These are phyloP conservation scores for Stichodactyla mertensii DNA, from an alignment of 64 coral and sea anemone genomes.

Conservation along the genomic window DNA sequence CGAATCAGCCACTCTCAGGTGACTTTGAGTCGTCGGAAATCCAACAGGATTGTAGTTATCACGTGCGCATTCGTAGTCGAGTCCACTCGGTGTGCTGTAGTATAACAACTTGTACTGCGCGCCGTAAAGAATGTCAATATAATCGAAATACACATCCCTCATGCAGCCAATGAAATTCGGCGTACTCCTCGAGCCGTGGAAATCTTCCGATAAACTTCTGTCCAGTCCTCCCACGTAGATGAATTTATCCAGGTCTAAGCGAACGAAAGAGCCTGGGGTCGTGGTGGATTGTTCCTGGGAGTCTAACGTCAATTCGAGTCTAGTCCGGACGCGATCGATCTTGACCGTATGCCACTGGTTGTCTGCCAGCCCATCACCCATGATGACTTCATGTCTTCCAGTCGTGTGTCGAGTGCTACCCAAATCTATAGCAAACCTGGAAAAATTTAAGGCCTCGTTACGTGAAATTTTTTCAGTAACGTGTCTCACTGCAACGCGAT, in stretches of 20 bases:
- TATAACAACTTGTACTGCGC: constrained; percentile 4
- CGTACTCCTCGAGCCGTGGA: constrained; percentile 26
- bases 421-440: constrained; percentile 62
- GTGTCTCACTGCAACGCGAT: no score
- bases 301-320: constrained; percentile 36
- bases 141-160: constrained; percentile 54
- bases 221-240: constrained; percentile 76
- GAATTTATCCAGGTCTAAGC: constrained; percentile 62
- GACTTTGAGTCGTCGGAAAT: constrained; percentile 51
- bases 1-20: constrained; percentile 34
- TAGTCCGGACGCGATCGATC: background rate
- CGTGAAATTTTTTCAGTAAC: no score
- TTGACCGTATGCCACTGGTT: constrained; percentile 71
- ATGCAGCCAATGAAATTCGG: constrained; percentile 72
- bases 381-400: constrained; percentile 35
- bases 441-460: background rate
- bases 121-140: constrained; percentile 53
- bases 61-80: constrained; percentile 26
- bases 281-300: background rate
- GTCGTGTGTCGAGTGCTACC: constrained; percentile 33
- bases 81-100: constrained; percentile 23
- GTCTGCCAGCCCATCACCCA: constrained; percentile 60
- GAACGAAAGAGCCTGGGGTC: constrained; percentile 26
- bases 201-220: constrained; percentile 21
- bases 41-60: constrained; percentile 38